Base-by-base conservation (phyloP, 1,140 invertebrate species). In the Drosophila ogumai region DNA sequence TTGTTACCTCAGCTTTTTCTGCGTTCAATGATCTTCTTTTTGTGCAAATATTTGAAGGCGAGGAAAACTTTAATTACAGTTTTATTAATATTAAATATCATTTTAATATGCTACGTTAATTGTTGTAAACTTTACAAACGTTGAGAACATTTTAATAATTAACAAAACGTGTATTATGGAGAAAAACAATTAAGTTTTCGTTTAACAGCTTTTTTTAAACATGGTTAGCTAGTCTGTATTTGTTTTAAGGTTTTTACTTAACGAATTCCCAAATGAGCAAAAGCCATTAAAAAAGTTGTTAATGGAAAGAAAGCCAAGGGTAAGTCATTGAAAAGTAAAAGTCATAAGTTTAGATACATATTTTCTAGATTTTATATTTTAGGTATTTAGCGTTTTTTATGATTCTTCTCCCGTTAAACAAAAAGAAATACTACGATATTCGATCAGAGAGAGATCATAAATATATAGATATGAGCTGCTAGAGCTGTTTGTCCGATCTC, bases 21-120 rank as follows among this genome's bases (percentile, higher is more conserved):
- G 10, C 61, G 38, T 43, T 61, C 38, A 60, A 43, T 43, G 36
- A 64, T 60, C 55, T 64, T n/a, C 28, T 61, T 64, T 64, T 60
- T 32, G 19, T 54, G 31, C 3, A 40, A 41, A 41, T 28, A 59
- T 3, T 15, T 58, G 0, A 31, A 3, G 19, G 13, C 0, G 1
- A 22, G 17, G 10, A 28, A 58, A 19, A 31, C n/a, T 19, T 46
- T 0, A 54, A 25, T 10, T 38, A 6, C 1, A 2, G 13, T 15
- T 54, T 47, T 47, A 25, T 47, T 5, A 5, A 47, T 15, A 46
- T 22, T 3, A 13, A 13, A 13, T 13, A 22, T 6, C 10, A 44
- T 13, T 22, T 22, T 44, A 22, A 44, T 13, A 22, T 22, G 43
- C n/a, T 2, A 43, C 17, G n/a, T 43, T 44, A 44, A 19, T 10